Base-by-base conservation (phyloP, 2,888 invertebrate genomes). In the Troides oblongomaculatus region DNA sequence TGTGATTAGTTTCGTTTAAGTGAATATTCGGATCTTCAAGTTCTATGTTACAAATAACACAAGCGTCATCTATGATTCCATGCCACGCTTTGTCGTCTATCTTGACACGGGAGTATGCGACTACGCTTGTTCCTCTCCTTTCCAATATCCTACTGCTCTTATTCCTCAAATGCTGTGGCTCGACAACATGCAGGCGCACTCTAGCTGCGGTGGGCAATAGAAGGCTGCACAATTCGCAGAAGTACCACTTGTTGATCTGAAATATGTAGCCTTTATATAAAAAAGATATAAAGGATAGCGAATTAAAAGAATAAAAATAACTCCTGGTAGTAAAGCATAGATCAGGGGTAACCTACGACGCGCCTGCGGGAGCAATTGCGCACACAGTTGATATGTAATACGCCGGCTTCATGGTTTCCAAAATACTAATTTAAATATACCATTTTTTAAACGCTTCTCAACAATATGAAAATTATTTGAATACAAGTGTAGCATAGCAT, bases 161-260 rank as follows among this genome's bases (percentile, higher is more conserved):
- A 53, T 78, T 84, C 3, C 75, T 72, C 0, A 72, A 71, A 60
- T 89, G 89, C 2, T 62, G 62, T 2, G 72, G 71, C 53, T 87
- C 86, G 12, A 70, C 63, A 0, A 87, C 65, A 53, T 89, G 90
- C 12, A 87, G 58, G 6, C 78, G 76, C 0, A 87, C 82, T 74
- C 84, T 84, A 1, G 81, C 73, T 0, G 79, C 73, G 2, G 83
- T 84, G 1, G 79, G 65, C 10, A 89, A 70, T 6, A 88, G 64
- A 0, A 76, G 56, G 64, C 85, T 82, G 75, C 90, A 90, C 64
- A 78, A 80, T 64, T 84, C 84, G 64, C 90, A 90, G 74, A 77
- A 88, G 72, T 89, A 90, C 14, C 85, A 84, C 4, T 75, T 75
- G 71, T 82, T 84, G 17, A 88, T 83, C 90, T 90, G 79, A 21